Evolutionary conservation across 2,888 invertebrate species (phyloP), one percentile per base, ranked within the genome.

Genomic region (Trichogramma dendrolimi): DNA sequence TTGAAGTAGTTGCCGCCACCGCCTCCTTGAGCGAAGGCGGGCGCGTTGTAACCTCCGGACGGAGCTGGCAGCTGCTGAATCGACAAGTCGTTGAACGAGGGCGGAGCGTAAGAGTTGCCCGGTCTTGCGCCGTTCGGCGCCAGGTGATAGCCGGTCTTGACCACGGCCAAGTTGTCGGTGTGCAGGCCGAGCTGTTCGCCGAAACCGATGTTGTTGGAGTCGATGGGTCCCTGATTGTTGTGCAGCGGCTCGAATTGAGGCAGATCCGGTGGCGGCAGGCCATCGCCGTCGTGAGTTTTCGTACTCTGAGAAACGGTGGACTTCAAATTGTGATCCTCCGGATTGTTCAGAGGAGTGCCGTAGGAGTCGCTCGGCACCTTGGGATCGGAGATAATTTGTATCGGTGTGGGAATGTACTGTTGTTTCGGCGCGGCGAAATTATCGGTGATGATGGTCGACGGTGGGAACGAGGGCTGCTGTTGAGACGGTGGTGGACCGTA

Each of bases 311-410:
- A 72, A 48, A 76, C 76, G 1, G 73, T 72, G 4, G 71, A 72
- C 61, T 78, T 74, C 10, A 79, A 59, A 51, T 73, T 66, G 11
- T 79, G 77, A 4, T 74, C 78, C 8, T 79, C 79, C 0, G 71
- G 72, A 58, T 71, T 75, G 51, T 71, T 71, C 43, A 79, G 71
- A 2, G 84, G 84, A n/a, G 80, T 81, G 7, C 83, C 83, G 68
- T 84, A 85, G 4, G 83, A 84, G 69, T 83, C 83, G 63, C 81
- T 82, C 4, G 75, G 80, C 10, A 73, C 68, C 56, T 74, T 75
- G 4, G 71, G 59, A 57, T 73, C 68, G 1, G 70, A 65, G 10
- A 42, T 4, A 47, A 54, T 47, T 8, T 59, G 7, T 60, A 27
- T 27, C 27, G 27, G 27, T 27, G 27, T 27, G 27, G 27, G 27